A percentile compares a stretch with the other conserved stretches of the same genome.
phyloP scores from a whole-genome alignment of 2,888 invertebrate species.

The Apodemia zela region DNA sequence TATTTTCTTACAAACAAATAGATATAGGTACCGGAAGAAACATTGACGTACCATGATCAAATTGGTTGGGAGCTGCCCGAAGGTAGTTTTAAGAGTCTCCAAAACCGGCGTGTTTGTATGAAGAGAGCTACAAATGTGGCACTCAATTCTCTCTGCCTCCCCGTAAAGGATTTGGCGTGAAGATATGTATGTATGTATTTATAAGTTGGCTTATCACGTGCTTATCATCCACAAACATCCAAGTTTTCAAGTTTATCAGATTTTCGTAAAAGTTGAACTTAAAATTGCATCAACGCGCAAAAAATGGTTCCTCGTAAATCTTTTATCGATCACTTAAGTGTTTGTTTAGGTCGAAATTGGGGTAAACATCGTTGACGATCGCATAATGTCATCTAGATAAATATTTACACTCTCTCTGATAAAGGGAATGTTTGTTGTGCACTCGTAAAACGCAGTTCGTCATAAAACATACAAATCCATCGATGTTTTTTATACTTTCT shows the following conservation, averaged over 20 bases:
- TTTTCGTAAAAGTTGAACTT: neutral
- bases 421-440: slow-evolving; percentile 36
- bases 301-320: slow-evolving; percentile 35
- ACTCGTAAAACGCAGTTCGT: slow-evolving; percentile 33
- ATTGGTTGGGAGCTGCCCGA: no score
- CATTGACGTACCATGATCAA: no score
- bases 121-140: no score
- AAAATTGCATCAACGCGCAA: slow-evolving; percentile 8
- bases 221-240: neutral
- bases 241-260: neutral
- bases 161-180: no score
- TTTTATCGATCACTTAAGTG: slow-evolving; percentile 37
- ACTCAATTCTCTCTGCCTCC: no score
- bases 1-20: no score
- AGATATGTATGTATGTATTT: no score
- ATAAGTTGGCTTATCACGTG: neutral
- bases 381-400: slow-evolving; percentile 49
- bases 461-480: neutral
- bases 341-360: slow-evolving; percentile 49
- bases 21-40: no score
- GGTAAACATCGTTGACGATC: slow-evolving; percentile 38
- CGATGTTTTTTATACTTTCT: no score
- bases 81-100: no score
- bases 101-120: no score
- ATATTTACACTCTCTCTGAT: slow-evolving; percentile 43